phyloP scores from a whole-genome alignment of 2,888 invertebrate species.

The Campaea margaritaria region DNA sequence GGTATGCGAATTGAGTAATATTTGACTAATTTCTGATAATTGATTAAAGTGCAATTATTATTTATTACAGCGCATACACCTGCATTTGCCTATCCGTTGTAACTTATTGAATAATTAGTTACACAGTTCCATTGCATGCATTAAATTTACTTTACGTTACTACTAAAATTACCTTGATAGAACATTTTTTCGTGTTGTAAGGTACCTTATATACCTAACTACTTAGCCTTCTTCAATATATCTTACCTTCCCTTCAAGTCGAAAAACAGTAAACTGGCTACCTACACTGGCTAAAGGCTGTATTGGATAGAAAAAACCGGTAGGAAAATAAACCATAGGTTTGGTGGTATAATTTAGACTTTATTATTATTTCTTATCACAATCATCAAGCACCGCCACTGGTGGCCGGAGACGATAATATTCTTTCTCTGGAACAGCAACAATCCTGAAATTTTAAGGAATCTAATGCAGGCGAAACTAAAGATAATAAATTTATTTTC shows the following conservation, averaged over 20 bases:
- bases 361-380: constrained; percentile 1
- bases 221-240: not conserved
- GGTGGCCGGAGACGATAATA: not conserved
- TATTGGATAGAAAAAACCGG: too few species aligned
- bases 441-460: constrained; percentile 12
- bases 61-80: constrained; percentile 7
- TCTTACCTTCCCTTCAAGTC: not conserved
- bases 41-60: constrained; percentile 28
- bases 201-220: too few species aligned
- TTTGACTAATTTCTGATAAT: constrained; percentile 44
- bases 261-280: too few species aligned
- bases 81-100: constrained; percentile 9
- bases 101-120: constrained; percentile 18
- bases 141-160: too few species aligned
- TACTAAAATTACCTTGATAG: too few species aligned
- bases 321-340: too few species aligned
- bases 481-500: too few species aligned
- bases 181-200: too few species aligned
- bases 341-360: too few species aligned
- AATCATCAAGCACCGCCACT: not conserved
- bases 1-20: constrained; percentile 59
- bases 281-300: too few species aligned
- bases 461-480: too few species aligned
- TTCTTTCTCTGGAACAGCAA: not conserved
- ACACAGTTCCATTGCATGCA: not conserved